These are phyloP conservation scores for Melanostoma mellinum DNA, from an alignment of 2,888 invertebrate genomes.

Conservation along the genomic window DNA sequence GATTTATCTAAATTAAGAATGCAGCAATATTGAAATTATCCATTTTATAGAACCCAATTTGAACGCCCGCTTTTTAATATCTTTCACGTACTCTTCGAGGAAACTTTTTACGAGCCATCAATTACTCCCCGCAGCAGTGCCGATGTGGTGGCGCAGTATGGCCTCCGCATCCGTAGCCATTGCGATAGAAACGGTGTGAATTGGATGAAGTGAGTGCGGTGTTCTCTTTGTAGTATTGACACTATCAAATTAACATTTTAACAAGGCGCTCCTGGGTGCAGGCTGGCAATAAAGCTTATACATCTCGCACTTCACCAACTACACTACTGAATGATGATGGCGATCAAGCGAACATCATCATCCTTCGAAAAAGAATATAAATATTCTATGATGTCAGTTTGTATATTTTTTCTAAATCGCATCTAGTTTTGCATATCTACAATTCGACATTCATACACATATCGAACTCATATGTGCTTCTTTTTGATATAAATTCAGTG, in stretches of 20 bases:
- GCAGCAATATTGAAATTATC: too few species aligned
- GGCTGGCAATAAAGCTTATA: conserved; percentile 10
- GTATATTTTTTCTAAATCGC: conserved; percentile 35
- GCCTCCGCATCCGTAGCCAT: too few species aligned
- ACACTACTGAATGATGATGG: conserved; percentile 11
- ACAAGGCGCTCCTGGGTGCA: conserved; percentile 6
- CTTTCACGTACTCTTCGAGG: too few species aligned
- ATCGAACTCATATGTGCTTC: neutral
- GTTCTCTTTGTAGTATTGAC: conserved; percentile 10
- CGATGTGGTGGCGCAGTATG: too few species aligned
- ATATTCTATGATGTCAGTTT: conserved; percentile 37
- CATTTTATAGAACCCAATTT: too few species aligned
- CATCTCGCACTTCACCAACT: conserved; percentile 3
- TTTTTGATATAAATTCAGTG: conserved; percentile 12
- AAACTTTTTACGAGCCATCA: too few species aligned
- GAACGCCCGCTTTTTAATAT: too few species aligned
- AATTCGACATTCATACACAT: neutral
- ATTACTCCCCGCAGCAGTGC: too few species aligned
- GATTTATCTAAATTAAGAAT: too few species aligned
- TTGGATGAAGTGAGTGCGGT: neutral
- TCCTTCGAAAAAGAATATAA: conserved; percentile 13
- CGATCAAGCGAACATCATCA: conserved; percentile 36
- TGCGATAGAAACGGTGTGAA: too few species aligned
- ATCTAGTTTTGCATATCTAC: neutral
- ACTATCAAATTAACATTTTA: conserved; percentile 37